phyloP scores from a whole-genome alignment of 2,797 vertebrate species.

The Protonibea diacanthus region DNA sequence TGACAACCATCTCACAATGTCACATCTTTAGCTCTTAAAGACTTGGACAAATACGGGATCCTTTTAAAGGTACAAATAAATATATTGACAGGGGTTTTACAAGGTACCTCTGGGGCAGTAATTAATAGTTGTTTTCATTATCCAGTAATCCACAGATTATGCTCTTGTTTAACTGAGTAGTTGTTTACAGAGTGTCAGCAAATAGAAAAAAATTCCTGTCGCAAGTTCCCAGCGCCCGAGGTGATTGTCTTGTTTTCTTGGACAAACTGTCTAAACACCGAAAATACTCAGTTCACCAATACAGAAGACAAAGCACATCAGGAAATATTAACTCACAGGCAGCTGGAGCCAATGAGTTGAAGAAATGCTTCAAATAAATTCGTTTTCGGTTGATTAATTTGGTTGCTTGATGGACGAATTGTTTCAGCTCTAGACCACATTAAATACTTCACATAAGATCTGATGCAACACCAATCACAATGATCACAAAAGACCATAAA shows the following conservation, averaged over 20 bases:
- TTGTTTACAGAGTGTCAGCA: background rate
- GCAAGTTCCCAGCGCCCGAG: background rate
- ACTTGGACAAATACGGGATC: background rate
- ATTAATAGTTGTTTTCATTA: background rate
- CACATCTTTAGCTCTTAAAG: background rate
- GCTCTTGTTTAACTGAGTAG: background rate
- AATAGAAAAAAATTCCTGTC: background rate
- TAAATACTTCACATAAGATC: background rate
- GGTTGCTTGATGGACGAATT: background rate
- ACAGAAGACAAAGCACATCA: background rate
- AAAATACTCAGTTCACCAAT: background rate
- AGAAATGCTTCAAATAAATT: too few relatives aligned
- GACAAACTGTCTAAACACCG: background rate
- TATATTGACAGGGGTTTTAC: background rate
- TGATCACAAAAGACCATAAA: background rate
- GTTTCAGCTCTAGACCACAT: background rate
- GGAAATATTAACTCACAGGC: background rate
- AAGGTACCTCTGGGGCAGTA: background rate
- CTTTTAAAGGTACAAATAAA: background rate
- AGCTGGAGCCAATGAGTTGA: background rate
- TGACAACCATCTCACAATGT: background rate
- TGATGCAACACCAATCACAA: background rate
- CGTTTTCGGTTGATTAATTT: background rate
- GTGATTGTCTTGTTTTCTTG: background rate
- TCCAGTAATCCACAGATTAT: background rate